Percentiles rank a stretch among this genome's conserved stretches.
Evolutionary conservation across 2,113 vertebrate genomes (phyloP).

Genomic region (Neodon shergylaensis): DNA sequence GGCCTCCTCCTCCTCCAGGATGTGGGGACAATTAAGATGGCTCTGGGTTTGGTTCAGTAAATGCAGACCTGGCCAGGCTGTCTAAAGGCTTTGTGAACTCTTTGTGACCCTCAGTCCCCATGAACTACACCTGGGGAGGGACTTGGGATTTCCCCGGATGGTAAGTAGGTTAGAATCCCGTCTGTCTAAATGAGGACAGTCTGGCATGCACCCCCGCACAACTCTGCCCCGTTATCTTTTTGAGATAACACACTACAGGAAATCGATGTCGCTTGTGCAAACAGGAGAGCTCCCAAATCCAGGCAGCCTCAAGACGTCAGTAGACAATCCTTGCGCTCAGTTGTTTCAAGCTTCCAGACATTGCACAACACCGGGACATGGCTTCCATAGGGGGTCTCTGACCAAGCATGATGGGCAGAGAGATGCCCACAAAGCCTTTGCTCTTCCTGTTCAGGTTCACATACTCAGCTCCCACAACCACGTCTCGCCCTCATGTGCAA

Average conservation of each 20-base stretch:
- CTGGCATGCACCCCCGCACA: background rate
- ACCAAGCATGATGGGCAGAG: background rate
- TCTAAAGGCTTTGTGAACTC: background rate
- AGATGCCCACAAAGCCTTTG: background rate
- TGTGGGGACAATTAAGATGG: background rate
- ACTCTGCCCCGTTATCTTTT: background rate
- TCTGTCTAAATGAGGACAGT: background rate
- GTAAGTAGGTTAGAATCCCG: background rate
- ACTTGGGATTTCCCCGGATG: background rate
- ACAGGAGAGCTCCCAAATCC: background rate
- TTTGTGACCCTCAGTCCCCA: background rate
- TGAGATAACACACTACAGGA: background rate
- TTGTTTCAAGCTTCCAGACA: background rate
- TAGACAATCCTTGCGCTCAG: background rate
- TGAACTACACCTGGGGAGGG: background rate
- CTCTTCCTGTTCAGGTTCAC: background rate
- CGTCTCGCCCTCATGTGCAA: background rate
- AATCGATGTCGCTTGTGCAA: background rate
- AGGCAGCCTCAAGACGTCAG: background rate
- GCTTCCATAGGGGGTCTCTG: background rate
- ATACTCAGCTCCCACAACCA: background rate
- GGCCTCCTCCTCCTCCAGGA: background rate
- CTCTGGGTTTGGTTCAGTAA: fast-evolving
- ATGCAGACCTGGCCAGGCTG: background rate
- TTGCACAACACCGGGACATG: background rate